phyloP scores from a whole-genome alignment of 1,140 invertebrate species.

The Cecropterus lyciades region DNA sequence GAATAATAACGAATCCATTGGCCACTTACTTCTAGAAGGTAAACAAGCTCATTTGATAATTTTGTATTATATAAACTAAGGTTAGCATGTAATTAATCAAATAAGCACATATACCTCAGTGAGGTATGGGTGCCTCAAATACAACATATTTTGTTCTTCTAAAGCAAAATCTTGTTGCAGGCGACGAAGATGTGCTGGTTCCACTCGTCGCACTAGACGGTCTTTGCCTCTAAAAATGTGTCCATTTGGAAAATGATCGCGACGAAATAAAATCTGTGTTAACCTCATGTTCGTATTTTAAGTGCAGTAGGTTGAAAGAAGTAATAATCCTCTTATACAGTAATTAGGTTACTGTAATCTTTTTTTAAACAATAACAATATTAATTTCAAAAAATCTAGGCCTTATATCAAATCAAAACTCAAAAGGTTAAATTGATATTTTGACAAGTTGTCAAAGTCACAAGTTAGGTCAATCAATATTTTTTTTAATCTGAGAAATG shows the following conservation, averaged over 20 bases:
- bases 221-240: conserved; percentile 76
- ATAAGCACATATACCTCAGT: conserved; percentile 55
- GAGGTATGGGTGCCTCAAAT: conserved; percentile 71
- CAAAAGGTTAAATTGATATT: not conserved
- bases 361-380: too few relatives aligned
- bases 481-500: too few relatives aligned
- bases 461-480: too few relatives aligned
- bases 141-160: conserved; percentile 79
- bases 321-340: not conserved
- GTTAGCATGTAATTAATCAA: too few relatives aligned
- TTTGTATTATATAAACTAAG: too few relatives aligned
- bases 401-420: too few relatives aligned
- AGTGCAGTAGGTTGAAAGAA: not conserved
- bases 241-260: conserved; percentile 72
- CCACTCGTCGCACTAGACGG: conserved; percentile 66
- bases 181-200: conserved; percentile 60
- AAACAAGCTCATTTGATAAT: too few relatives aligned
- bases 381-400: too few relatives aligned
- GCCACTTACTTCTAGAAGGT: too few relatives aligned
- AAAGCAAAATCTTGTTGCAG: conserved; percentile 57
- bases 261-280: conserved; percentile 60
- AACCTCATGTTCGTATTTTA: conserved; percentile 59
- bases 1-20: too few relatives aligned
- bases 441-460: too few relatives aligned
- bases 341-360: too few relatives aligned